Base-by-base conservation (phyloP, 2,888 invertebrate species). In the Desoria tigrina region DNA sequence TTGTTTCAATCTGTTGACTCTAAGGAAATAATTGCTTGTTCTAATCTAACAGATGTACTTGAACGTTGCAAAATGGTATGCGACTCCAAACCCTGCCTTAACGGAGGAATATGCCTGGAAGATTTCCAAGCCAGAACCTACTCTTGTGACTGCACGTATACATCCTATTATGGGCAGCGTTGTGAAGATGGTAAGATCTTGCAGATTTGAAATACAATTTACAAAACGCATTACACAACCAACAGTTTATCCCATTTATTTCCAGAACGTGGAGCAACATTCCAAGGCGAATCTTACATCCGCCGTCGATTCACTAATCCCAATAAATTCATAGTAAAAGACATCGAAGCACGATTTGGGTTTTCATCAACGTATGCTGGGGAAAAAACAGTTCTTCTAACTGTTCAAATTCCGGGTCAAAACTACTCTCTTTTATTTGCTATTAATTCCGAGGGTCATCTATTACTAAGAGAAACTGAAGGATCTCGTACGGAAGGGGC, bases 21-120 rank as follows among this genome's bases (percentile, higher is more conserved):
- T 42, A 50, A 50, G 11, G 11, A n/a, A n/a, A n/a, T n/a, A n/a
- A n/a, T n/a, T n/a, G n/a, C n/a, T n/a, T 18, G 18, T 11, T 27
- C 26, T 65, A 39, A 54, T 61, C 56, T 54, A 18, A 7, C 51
- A 72, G 75, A 76, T 70, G 69, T 73, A 51, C 74, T 90, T 60
- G 86, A 90, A 2, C 88, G 90, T 77, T 94, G 94, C 79, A 88
- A 88, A 76, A 93, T 94, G 88, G 90, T 90, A 79, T 94, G 94
- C 78, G 93, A 94, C 77, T 86, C 87, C 0, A 86, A 88, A 59
- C 94, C 94, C 0, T 94, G 94, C 78, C 90, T 91, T 77, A 91
- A 94, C 78, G 88, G 89, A 51, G 66, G 94, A 0, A 84, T 89
- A 21, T 94, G 94, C 78, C 88, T 90, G 2, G 94, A 94, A 80